Evolutionary conservation across 1,140 invertebrate species (phyloP).

Genomic region (Pseudomyrmex gracilis): DNA sequence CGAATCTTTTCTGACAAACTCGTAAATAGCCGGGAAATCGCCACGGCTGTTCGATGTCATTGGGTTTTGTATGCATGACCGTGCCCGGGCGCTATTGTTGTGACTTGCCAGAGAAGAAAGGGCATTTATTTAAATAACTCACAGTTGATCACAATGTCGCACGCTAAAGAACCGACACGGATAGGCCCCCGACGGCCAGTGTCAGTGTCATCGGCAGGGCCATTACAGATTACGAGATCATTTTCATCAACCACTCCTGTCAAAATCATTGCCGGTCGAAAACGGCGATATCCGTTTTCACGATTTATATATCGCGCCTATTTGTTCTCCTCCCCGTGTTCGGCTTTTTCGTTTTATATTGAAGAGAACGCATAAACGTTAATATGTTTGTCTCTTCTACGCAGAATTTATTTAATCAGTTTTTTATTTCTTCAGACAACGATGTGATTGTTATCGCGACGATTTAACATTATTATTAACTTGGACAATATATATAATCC

Average conservation of each 20-base stretch:
- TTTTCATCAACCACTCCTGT: conserved; percentile 38
- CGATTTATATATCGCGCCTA: too few species aligned
- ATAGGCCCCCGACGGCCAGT: conserved; percentile 26
- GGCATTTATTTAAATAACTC: conserved; percentile 13
- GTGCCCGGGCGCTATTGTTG: conserved; percentile 33
- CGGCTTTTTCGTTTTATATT: too few species aligned
- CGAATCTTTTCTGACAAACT: conserved; percentile 13
- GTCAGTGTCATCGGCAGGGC: conserved; percentile 32
- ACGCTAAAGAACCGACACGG: not conserved
- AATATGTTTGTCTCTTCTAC: too few species aligned
- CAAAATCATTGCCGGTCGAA: not conserved
- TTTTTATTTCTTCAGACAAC: not conserved
- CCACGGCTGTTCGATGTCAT: conserved; percentile 5
- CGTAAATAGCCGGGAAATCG: conserved; percentile 36
- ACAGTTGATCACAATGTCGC: conserved; percentile 21
- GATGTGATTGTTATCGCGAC: too few species aligned
- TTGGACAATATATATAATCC: too few species aligned
- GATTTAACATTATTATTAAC: too few species aligned
- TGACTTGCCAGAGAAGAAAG: conserved; percentile 32
- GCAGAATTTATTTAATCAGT: not conserved
- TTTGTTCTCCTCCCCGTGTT: too few species aligned
- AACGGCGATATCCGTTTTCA: conserved; percentile 24
- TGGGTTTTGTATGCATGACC: conserved; percentile 44
- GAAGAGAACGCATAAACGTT: too few species aligned
- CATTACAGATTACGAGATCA: conserved; percentile 31